phyloP scores from a whole-genome alignment of 2,888 invertebrate species.

The Maniola hyperantus region DNA sequence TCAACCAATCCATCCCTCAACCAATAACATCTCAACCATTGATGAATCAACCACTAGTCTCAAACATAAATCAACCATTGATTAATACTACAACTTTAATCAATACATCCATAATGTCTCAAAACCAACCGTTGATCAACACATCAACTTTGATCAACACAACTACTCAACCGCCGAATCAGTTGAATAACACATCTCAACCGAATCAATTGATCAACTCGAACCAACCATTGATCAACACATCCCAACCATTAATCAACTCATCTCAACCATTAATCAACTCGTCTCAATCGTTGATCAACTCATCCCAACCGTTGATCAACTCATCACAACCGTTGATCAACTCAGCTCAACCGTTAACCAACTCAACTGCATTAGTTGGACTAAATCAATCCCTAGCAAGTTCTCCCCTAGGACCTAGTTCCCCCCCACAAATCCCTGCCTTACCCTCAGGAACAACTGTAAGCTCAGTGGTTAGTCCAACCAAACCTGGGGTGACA shows the following conservation, averaged over 20 bases:
- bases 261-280: constrained; percentile 13
- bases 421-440: constrained; percentile 50
- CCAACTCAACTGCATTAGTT: constrained; percentile 39
- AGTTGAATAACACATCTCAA: constrained; percentile 31
- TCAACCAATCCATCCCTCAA: constrained; percentile 41
- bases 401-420: constrained; percentile 41
- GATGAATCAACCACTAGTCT: constrained; percentile 19
- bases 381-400: constrained; percentile 43
- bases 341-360: constrained; percentile 26
- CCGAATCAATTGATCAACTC: constrained; percentile 19
- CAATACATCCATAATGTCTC: constrained; percentile 6
- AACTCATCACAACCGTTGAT: constrained; percentile 21
- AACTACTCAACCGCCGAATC: constrained; percentile 28
- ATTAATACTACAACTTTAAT: constrained; percentile 26
- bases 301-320: constrained; percentile 22
- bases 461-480: constrained; percentile 56
- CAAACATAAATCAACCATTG: constrained; percentile 34
- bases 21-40: constrained; percentile 28
- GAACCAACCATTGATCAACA: constrained; percentile 5
- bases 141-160: constrained; percentile 18
- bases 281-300: constrained; percentile 31
- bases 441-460: constrained; percentile 51
- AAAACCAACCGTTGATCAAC: constrained; percentile 20
- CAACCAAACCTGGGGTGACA: constrained; percentile 58
- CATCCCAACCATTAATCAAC: constrained; percentile 13